A percentile compares a stretch with the other conserved stretches of the same genome.
Conservation (phyloP, 2,888 invertebrate genomes). For the Quadroppia sp. region DNA sequence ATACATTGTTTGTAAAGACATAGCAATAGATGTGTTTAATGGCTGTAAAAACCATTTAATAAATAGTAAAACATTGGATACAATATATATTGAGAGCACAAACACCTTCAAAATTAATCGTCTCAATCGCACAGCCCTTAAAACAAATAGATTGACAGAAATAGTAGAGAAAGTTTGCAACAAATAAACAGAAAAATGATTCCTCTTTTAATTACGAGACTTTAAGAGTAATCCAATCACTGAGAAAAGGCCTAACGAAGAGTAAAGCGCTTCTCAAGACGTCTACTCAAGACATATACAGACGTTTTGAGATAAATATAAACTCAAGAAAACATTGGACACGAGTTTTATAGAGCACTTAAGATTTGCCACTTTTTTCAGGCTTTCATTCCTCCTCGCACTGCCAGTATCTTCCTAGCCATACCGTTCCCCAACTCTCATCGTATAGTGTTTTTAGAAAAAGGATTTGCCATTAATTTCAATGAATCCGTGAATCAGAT, state of each 20-base stretch:
- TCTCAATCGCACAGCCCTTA: too few relatives aligned
- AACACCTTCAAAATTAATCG: too few relatives aligned
- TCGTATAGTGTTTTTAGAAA: not conserved
- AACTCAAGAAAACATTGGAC: conserved; percentile 1
- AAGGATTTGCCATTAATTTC: conserved; percentile 23
- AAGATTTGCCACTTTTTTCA: not conserved
- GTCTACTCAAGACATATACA: too few relatives aligned
- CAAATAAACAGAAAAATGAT: too few relatives aligned
- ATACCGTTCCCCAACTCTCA: not conserved
- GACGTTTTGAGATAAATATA: not conserved
- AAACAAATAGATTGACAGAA: too few relatives aligned
- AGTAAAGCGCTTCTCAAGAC: not conserved
- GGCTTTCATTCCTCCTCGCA: not conserved
- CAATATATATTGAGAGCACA: too few relatives aligned
- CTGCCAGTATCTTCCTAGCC: not conserved
- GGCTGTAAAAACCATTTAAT: too few relatives aligned
- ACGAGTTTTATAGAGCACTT: conserved; percentile 21
- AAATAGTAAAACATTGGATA: too few relatives aligned
- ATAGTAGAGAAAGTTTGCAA: too few relatives aligned
- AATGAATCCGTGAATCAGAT: conserved; percentile 1
- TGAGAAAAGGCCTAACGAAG: not conserved
- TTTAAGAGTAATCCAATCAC: not conserved
- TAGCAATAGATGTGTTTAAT: too few relatives aligned
- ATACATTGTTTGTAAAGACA: too few relatives aligned
- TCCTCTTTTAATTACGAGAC: not conserved